Percentiles rank a stretch among this genome's conserved stretches.
phyloP scores from a whole-genome alignment of 2,888 invertebrate genomes.

The Galerucella pusilla region DNA sequence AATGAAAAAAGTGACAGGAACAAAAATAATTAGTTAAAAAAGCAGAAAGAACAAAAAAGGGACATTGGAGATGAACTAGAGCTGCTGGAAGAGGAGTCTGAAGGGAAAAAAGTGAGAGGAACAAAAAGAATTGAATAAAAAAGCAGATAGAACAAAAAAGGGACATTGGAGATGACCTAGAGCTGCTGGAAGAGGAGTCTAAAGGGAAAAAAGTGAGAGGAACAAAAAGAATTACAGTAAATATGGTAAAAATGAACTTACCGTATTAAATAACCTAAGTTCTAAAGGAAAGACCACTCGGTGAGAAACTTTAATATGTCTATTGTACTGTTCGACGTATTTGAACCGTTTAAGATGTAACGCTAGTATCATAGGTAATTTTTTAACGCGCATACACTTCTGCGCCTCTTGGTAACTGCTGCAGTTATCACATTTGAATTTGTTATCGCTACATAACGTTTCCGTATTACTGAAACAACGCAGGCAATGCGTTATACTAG shows the following conservation, averaged over 20 bases:
- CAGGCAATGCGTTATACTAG: slow-evolving; percentile 98
- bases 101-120: too few relatives aligned
- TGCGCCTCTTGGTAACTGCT: slow-evolving; percentile 99
- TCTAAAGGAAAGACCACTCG: slow-evolving; percentile 99
- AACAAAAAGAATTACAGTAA: background rate
- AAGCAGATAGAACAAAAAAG: too few relatives aligned
- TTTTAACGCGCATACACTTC: slow-evolving; percentile 98
- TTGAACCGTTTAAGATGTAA: slow-evolving; percentile 97
- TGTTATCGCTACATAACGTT: slow-evolving; percentile 98
- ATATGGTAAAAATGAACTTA: slow-evolving; percentile 64
- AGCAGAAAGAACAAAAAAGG: too few relatives aligned
- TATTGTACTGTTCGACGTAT: slow-evolving; percentile 98
- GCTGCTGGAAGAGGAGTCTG: too few relatives aligned
- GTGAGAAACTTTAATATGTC: slow-evolving; percentile 99
- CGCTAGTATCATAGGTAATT: slow-evolving; percentile 96
- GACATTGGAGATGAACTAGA: too few relatives aligned
- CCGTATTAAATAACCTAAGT: slow-evolving; percentile 96
- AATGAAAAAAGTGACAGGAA: too few relatives aligned
- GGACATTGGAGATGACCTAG: too few relatives aligned
- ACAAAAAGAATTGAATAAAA: too few relatives aligned
- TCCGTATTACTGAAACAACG: slow-evolving; percentile 98
- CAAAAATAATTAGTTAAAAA: too few relatives aligned
- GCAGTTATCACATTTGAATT: slow-evolving; percentile 99
- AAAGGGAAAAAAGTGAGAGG: too few relatives aligned
- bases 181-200: too few relatives aligned